A percentile compares a stretch with the other conserved stretches of the same genome.
phyloP scores from a whole-genome alignment of 2,797 vertebrate genomes.

The Myiothlypis coronata region DNA sequence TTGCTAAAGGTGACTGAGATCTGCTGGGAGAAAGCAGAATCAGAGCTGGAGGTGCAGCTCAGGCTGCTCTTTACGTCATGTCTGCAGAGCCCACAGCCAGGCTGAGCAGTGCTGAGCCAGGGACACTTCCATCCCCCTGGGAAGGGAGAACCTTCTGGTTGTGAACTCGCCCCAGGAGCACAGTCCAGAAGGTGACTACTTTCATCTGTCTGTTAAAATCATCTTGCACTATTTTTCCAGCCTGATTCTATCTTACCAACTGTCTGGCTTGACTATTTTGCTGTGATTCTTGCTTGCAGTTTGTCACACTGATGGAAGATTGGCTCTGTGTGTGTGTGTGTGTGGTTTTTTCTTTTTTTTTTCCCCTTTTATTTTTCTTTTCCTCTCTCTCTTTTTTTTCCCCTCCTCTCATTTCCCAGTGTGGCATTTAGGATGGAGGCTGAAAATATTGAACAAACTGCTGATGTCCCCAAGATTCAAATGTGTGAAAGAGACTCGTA shows the following conservation, averaged over 20 bases:
- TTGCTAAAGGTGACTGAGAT: neutral
- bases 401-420: neutral
- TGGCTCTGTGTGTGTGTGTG: neutral
- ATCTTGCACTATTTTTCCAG: slow-evolving; percentile 8
- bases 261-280: slow-evolving; percentile 34
- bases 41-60: neutral
- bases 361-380: fast-evolving
- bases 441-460: slow-evolving; percentile 65
- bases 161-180: neutral
- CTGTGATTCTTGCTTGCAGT: neutral
- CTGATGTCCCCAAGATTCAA: slow-evolving; percentile 53
- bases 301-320: slow-evolving; percentile 10
- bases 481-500: slow-evolving; percentile 64
- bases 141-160: neutral
- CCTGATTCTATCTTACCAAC: slow-evolving; percentile 6
- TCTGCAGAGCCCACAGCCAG: neutral
- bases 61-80: neutral
- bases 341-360: neutral
- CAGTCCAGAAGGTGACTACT: slow-evolving; percentile 12
- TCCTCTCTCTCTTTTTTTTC: neutral
- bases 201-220: neutral
- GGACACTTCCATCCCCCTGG: neutral
- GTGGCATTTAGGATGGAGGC: slow-evolving; percentile 46
- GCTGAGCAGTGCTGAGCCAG: neutral
- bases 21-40: neutral